These are phyloP conservation scores for Acropternis orthonyx DNA, from an alignment of 2,797 vertebrate genomes.

Conservation along the genomic window DNA sequence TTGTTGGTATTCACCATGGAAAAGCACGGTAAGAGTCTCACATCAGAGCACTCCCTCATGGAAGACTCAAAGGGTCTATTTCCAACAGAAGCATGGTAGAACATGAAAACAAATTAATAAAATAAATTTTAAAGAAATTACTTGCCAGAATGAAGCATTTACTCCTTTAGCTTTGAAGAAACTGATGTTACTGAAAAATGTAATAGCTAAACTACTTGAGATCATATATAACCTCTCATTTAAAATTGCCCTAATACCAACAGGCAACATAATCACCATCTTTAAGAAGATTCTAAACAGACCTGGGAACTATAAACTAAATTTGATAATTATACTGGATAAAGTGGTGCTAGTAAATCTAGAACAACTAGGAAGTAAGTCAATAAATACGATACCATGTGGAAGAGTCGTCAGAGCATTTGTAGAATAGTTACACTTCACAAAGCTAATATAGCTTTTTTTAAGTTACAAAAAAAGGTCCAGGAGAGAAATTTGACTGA, in stretches of 20 bases:
- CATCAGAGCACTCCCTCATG: neutral
- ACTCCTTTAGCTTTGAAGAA: neutral
- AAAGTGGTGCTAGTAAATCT: neutral
- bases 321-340: neutral
- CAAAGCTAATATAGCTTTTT: neutral
- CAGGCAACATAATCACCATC: neutral
- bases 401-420: neutral
- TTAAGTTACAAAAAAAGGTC: neutral
- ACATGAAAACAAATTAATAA: neutral
- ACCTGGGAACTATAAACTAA: neutral
- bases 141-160: neutral
- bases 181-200: neutral
- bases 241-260: neutral
- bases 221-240: neutral
- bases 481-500: neutral
- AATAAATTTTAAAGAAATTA: neutral
- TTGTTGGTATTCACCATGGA: neutral
- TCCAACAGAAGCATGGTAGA: neutral
- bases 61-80: neutral
- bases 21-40: neutral
- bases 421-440: neutral
- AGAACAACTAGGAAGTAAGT: neutral
- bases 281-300: neutral
- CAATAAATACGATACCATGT: neutral
- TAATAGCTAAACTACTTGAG: neutral